These are phyloP conservation scores for Hermodice carunculata DNA, from an alignment of 2,888 invertebrate species.

Conservation along the genomic window DNA sequence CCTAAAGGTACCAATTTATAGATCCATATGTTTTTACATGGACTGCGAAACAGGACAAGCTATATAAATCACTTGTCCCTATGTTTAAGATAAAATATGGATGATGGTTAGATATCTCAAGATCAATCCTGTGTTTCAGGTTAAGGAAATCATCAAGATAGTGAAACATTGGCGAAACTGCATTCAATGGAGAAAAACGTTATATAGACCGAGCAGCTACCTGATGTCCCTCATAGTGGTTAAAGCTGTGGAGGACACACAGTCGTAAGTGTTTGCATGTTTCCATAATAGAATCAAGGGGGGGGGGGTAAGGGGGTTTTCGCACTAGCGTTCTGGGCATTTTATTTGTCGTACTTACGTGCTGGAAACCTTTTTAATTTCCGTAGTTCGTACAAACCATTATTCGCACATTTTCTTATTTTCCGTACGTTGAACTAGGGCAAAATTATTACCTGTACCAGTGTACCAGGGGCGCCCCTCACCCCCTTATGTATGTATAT, in stretches of 20 bases:
- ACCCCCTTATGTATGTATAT: no score
- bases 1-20: neutral
- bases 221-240: constrained; percentile 43
- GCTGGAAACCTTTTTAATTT: no score
- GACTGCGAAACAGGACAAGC: neutral
- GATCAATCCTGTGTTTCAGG: constrained; percentile 18
- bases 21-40: neutral
- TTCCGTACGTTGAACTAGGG: no score
- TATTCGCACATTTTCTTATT: no score
- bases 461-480: no score
- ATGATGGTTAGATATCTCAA: neutral
- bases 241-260: constrained; percentile 36
- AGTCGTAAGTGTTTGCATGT: constrained; percentile 35
- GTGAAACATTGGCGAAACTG: constrained; percentile 46
- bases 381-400: no score
- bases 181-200: constrained; percentile 37
- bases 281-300: no score
- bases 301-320: no score
- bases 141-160: constrained; percentile 46
- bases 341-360: no score
- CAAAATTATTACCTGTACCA: no score
- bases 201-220: constrained; percentile 40
- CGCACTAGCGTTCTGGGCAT: no score
- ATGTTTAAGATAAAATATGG: neutral
- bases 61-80: neutral